Conservation (phyloP, 2,797 vertebrate species). For the Lindbergichthys nudifrons region DNA sequence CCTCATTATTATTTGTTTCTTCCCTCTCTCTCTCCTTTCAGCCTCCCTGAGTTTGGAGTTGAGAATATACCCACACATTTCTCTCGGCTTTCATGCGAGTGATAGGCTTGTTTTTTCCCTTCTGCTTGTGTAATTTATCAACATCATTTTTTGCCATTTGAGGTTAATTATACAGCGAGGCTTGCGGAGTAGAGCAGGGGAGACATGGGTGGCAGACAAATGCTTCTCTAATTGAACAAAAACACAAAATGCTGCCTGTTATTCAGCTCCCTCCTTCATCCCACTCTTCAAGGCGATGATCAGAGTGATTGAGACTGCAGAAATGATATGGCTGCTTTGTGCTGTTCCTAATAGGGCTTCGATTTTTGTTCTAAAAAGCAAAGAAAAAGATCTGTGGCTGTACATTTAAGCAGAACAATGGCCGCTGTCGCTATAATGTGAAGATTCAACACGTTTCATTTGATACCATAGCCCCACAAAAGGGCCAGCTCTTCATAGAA, state of each 20-base stretch:
- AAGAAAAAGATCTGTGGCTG: neutral
- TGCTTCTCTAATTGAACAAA: constrained; percentile 84
- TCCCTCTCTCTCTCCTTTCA: constrained; percentile 31
- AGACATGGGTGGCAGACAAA: constrained; percentile 85
- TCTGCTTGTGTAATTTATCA: constrained; percentile 86
- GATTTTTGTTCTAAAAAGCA: neutral
- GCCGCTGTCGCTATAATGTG: constrained; percentile 19
- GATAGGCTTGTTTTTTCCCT: constrained; percentile 78
- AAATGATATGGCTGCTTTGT: constrained; percentile 36
- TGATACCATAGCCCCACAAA: constrained; percentile 57
- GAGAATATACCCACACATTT: constrained; percentile 88
- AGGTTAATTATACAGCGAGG: constrained; percentile 85
- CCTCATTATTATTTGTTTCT: constrained; percentile 93
- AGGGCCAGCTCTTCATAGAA: constrained; percentile 35
- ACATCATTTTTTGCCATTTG: constrained; percentile 85
- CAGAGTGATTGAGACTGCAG: constrained; percentile 48
- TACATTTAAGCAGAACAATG: constrained; percentile 31
- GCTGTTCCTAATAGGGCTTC: constrained; percentile 25
- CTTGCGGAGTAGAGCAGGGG: constrained; percentile 77
- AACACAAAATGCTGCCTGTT: constrained; percentile 75
- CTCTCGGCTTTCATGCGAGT: constrained; percentile 80
- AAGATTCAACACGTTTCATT: constrained; percentile 52
- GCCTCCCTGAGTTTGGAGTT: constrained; percentile 71
- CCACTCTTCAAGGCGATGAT: constrained; percentile 67
- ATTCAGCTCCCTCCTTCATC: constrained; percentile 69